Evolutionary conservation across 1,140 invertebrate species (phyloP), one percentile per base, ranked within the genome.

Genomic region (Phymorhynchus buccinoides): DNA sequence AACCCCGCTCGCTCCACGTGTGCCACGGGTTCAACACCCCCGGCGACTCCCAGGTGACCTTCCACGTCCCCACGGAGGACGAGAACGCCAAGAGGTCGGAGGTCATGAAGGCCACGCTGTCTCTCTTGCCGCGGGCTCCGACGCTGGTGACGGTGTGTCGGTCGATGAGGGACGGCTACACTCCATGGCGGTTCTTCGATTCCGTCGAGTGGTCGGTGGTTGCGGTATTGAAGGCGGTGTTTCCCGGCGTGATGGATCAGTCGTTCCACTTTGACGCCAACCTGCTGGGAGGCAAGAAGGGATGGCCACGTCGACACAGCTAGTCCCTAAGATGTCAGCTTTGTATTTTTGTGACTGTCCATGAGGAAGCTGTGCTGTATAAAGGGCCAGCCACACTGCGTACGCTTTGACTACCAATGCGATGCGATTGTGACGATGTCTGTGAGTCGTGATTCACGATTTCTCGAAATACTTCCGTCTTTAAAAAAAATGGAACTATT

Each of bases 141-240:
- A 56, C 75, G 27, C 52, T 90, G 18, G 87, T 90, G 9, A 91
- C 90, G 16, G 71, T 91, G 6, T 90, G 89, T 88, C 85, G 90
- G 27, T 91, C 90, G 4, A 84, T 90, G 1, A 73, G 90, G 1
- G 90, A 91, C 77, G 90, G 90, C 2, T 91, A 90, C 79, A 90
- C 90, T 39, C 90, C 90, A 27, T 87, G 88, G 78, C 37, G 84
- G 48, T 85, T 79, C 39, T 87, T 86, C 52, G 77, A 41, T 18
- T 48, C 48, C 18, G 90, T 90, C 32, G 90, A 91, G 79, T 22
- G 44, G 30, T 83, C 85, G 18, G 77, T 90, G 6, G 37, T 90
- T 3, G 52, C 75, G 14, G 79, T 68, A 30, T n/a, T 91, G 9
- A 78, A 85, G 66, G 66, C 81, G n/a, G 77, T 85, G n/a, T 89